Evolutionary conservation across 2,113 vertebrate species (phyloP).

Genomic region (Psammodynastes pulverulentus): DNA sequence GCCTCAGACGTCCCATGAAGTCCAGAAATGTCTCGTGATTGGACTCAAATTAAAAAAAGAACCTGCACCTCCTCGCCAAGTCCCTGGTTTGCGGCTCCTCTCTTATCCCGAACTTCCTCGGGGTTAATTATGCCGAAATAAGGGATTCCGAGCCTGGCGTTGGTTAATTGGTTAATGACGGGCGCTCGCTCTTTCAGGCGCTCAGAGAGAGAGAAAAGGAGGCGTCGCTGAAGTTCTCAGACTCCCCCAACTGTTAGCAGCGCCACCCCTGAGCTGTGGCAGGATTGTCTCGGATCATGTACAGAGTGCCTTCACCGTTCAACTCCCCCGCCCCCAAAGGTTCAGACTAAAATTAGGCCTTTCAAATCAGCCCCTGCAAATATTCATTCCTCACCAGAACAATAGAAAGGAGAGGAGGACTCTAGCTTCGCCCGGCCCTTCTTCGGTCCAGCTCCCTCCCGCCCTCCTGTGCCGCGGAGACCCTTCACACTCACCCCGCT

Average conservation of each 20-base stretch:
- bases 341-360: neutral
- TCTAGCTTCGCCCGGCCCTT: neutral
- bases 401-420: neutral
- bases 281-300: neutral
- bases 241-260: conserved; percentile 54
- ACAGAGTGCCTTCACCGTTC: neutral
- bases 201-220: conserved; percentile 58
- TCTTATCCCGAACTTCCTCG: conserved; percentile 68
- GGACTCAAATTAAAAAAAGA: conserved; percentile 67
- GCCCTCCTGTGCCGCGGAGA: conserved; percentile 23
- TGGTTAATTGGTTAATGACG: conserved; percentile 91
- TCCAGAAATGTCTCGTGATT: conserved; percentile 66
- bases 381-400: neutral
- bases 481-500: conserved; percentile 48
- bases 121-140: conserved; percentile 83
- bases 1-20: conserved; percentile 45
- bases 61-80: conserved; percentile 69
- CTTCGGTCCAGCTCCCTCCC: neutral
- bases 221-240: conserved; percentile 8
- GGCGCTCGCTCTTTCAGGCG: conserved; percentile 84
- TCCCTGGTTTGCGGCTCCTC: conserved; percentile 61
- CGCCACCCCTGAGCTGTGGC: neutral
- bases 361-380: neutral
- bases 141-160: conserved; percentile 74
- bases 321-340: neutral